Percentiles rank a stretch among this genome's conserved stretches.
Evolutionary conservation across 2,888 invertebrate species (phyloP).

Genomic region (Sinohyriopsis cumingii): DNA sequence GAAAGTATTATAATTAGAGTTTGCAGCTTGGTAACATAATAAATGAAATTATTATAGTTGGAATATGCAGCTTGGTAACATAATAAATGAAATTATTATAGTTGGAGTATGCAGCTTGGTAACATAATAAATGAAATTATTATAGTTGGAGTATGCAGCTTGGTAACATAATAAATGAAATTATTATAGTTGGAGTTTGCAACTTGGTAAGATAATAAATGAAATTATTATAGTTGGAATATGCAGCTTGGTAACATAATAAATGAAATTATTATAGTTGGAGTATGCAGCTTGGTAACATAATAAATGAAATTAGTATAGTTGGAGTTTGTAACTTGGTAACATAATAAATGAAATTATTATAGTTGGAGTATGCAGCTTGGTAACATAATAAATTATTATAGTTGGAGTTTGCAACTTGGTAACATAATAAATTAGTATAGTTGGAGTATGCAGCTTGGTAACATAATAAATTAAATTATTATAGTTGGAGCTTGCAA

Average conservation of each 20-base stretch:
- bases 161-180: slow-evolving; percentile 1
- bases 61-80: too few relatives aligned
- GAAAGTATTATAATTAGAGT: slow-evolving; percentile 76
- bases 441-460: slow-evolving; percentile 81
- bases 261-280: slow-evolving; percentile 54
- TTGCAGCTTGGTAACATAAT: slow-evolving; percentile 75
- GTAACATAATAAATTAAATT: slow-evolving; percentile 3
- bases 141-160: slow-evolving; percentile 80
- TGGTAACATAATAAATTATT: slow-evolving; percentile 18
- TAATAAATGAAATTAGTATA: slow-evolving; percentile 37
- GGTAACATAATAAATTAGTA: slow-evolving; percentile 8
- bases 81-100: slow-evolving; percentile 37
- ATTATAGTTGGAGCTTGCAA: slow-evolving; percentile 80
- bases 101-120: too few relatives aligned
- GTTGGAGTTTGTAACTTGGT: slow-evolving; percentile 83
- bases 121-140: slow-evolving; percentile 10
- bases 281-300: too few relatives aligned
- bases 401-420: slow-evolving; percentile 82
- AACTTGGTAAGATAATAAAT: background rate
- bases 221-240: slow-evolving; percentile 75
- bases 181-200: slow-evolving; percentile 79
- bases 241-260: too few relatives aligned
- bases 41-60: slow-evolving; percentile 54
- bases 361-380: slow-evolving; percentile 80
- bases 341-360: slow-evolving; percentile 10